Percentiles rank a stretch among this genome's conserved stretches.
These are phyloP conservation scores for Orthosia gothica DNA, from an alignment of 2,888 invertebrate genomes.

Conservation along the genomic window DNA sequence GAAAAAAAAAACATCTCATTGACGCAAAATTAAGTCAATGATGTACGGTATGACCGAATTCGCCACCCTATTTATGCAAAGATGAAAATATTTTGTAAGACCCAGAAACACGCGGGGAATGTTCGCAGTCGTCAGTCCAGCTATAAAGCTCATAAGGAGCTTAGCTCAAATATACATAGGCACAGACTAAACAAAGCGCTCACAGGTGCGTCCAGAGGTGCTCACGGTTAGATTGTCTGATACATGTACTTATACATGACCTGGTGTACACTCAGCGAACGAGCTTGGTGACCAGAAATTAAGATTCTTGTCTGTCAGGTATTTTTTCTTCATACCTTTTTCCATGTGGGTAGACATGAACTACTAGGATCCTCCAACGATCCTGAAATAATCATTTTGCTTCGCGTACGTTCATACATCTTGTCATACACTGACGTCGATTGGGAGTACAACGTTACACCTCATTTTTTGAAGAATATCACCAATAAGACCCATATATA, in stretches of 20 bases:
- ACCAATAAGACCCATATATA: too few relatives aligned
- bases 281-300: not conserved
- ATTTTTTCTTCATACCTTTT: not conserved
- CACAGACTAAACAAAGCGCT: conserved; percentile 63
- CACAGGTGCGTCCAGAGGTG: conserved; percentile 63
- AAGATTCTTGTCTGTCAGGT: not conserved
- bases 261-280: conserved; percentile 14
- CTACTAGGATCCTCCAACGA: too few relatives aligned
- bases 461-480: too few relatives aligned
- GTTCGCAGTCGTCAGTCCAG: conserved; percentile 24
- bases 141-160: conserved; percentile 42
- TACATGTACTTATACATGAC: conserved; percentile 56
- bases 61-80: not conserved
- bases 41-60: not conserved
- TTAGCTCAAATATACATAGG: conserved; percentile 50
- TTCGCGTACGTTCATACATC: too few relatives aligned
- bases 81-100: conserved; percentile 9
- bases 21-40: not conserved
- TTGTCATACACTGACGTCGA: too few relatives aligned
- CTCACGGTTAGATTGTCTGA: conserved; percentile 71
- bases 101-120: conserved; percentile 29
- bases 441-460: too few relatives aligned
- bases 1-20: not conserved
- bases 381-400: too few relatives aligned
- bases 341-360: too few relatives aligned